Percentiles rank a stretch among this genome's conserved stretches.
Evolutionary conservation across 1,140 invertebrate genomes (phyloP).

Genomic region (Papilio polytes): DNA sequence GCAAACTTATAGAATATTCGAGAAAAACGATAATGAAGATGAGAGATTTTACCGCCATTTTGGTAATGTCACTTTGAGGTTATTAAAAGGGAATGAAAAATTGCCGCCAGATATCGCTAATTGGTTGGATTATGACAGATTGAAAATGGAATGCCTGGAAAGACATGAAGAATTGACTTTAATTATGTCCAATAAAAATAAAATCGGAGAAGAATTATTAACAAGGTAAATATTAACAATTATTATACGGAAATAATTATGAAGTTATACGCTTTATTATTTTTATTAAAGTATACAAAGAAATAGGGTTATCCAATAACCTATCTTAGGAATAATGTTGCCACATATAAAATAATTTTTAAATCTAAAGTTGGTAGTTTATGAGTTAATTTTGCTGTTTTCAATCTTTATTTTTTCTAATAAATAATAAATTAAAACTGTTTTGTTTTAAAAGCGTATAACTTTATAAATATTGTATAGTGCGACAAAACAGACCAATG

Average conservation of each 20-base stretch:
- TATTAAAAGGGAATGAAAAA: slow-evolving; percentile 62
- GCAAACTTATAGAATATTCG: slow-evolving; percentile 61
- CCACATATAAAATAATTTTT: background rate
- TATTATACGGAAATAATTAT: background rate
- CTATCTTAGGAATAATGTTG: background rate
- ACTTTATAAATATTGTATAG: slow-evolving; percentile 1
- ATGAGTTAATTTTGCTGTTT: background rate
- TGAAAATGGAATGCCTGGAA: slow-evolving; percentile 81
- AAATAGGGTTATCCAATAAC: background rate
- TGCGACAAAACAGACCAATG: background rate
- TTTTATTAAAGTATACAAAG: background rate
- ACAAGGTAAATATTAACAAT: slow-evolving; percentile 58
- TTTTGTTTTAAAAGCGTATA: slow-evolving; percentile 14
- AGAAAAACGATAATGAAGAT: slow-evolving; percentile 57
- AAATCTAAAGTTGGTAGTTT: background rate
- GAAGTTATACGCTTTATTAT: slow-evolving; percentile 29
- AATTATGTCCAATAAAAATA: slow-evolving; percentile 71
- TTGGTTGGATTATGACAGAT: slow-evolving; percentile 83
- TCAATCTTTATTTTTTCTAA: background rate
- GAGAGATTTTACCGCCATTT: slow-evolving; percentile 73
- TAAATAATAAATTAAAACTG: background rate
- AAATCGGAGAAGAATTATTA: slow-evolving; percentile 54
- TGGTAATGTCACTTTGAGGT: slow-evolving; percentile 74
- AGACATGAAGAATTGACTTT: slow-evolving; percentile 75
- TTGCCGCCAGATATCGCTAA: slow-evolving; percentile 74